Evolutionary conservation across 1,140 invertebrate species (phyloP).

Genomic region (Globodera rostochiensis): DNA sequence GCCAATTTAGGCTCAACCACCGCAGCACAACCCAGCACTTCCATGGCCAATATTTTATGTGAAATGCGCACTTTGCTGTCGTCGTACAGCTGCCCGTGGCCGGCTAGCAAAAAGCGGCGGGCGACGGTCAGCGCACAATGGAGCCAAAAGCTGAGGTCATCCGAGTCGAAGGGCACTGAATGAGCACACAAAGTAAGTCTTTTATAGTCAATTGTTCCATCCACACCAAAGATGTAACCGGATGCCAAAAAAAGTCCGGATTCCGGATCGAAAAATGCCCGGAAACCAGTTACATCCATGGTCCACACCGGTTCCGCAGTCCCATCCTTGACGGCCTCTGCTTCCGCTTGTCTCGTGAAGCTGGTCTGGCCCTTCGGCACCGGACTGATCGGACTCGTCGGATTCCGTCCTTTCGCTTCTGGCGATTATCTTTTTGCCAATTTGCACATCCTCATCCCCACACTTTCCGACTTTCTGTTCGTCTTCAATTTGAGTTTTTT

Average conservation of each 20-base stretch:
- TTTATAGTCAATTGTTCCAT: neutral
- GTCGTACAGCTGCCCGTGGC: conserved; percentile 13
- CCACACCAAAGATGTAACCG: neutral
- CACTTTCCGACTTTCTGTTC: neutral
- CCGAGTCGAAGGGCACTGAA: neutral
- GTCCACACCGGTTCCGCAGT: neutral
- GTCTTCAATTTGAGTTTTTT: neutral
- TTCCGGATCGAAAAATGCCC: too few relatives aligned
- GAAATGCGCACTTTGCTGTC: conserved; percentile 27
- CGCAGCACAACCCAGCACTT: conserved; percentile 7
- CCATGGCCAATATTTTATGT: conserved; percentile 26
- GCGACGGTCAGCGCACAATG: conserved; percentile 20
- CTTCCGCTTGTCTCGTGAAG: neutral
- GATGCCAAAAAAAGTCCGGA: neutral
- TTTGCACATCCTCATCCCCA: too few relatives aligned
- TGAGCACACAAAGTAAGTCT: neutral
- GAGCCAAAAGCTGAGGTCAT: conserved; percentile 16
- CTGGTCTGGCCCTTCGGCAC: neutral
- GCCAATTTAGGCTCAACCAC: conserved; percentile 3
- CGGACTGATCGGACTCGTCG: neutral
- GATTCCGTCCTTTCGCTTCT: neutral
- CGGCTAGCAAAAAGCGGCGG: conserved; percentile 4
- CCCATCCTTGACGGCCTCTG: neutral
- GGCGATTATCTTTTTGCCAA: neutral
- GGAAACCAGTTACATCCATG: neutral